Evolutionary conservation across 2,888 invertebrate genomes (phyloP).

Genomic region (Ichneumon xanthorius): DNA sequence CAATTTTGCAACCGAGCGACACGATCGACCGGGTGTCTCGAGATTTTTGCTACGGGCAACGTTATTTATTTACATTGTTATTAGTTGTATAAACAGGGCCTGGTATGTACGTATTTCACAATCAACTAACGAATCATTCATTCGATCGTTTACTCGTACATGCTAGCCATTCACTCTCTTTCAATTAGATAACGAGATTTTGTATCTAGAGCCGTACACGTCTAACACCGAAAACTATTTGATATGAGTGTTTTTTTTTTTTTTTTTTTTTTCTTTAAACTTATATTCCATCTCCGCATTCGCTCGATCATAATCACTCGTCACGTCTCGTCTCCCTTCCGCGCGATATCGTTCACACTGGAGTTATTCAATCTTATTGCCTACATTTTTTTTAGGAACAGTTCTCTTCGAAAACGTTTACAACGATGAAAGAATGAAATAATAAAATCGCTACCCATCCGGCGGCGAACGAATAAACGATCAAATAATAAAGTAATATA

Average conservation of each 20-base stretch:
- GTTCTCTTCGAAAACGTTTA: slow-evolving; percentile 82
- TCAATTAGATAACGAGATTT: slow-evolving; percentile 85
- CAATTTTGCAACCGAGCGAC: slow-evolving; percentile 19
- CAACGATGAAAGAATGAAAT: slow-evolving; percentile 75
- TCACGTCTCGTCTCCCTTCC: slow-evolving; percentile 50
- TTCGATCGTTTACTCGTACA: slow-evolving; percentile 40
- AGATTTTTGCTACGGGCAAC: slow-evolving; percentile 78
- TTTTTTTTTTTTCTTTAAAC: slow-evolving; percentile 58
- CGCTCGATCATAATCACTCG: slow-evolving; percentile 70
- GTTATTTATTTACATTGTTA: slow-evolving; percentile 82
- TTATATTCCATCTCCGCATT: slow-evolving; percentile 59
- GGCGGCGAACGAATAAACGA: slow-evolving; percentile 35
- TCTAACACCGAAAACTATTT: slow-evolving; percentile 85
- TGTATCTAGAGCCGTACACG: slow-evolving; percentile 81
- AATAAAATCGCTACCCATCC: slow-evolving; percentile 51
- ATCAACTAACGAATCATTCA: slow-evolving; percentile 72
- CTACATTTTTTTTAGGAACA: slow-evolving; percentile 84
- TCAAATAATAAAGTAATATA: slow-evolving; percentile 35
- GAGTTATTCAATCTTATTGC: slow-evolving; percentile 80
- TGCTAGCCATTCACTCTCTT: slow-evolving; percentile 63
- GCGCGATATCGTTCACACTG: slow-evolving; percentile 62
- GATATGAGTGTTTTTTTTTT: slow-evolving; percentile 83
- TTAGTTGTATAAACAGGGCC: slow-evolving; percentile 82
- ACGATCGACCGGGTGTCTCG: slow-evolving; percentile 48
- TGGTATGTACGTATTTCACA: slow-evolving; percentile 83